These are phyloP conservation scores for Ferdinandea cuprea DNA, from an alignment of 2,888 invertebrate species.

Conservation along the genomic window DNA sequence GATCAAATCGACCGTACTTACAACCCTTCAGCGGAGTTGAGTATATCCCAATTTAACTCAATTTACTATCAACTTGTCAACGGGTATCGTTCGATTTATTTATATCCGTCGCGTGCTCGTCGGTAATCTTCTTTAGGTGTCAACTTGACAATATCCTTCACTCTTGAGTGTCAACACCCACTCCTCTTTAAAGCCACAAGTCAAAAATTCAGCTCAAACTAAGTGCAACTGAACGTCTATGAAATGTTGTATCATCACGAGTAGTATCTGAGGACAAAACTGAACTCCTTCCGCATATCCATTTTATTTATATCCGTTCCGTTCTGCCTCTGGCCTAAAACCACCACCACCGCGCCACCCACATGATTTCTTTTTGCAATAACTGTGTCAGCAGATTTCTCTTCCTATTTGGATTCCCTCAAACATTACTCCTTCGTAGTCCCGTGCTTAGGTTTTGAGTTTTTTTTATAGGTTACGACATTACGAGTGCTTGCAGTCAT, in stretches of 20 bases:
- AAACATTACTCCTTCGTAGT: not conserved
- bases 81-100: slow-evolving; percentile 29
- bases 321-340: not conserved
- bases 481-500: slow-evolving; percentile 33
- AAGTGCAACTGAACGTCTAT: slow-evolving; percentile 30
- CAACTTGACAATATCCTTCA: slow-evolving; percentile 46
- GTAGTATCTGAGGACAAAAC: slow-evolving; percentile 21
- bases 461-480: slow-evolving; percentile 1
- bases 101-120: slow-evolving; percentile 35
- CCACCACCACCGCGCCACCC: not conserved
- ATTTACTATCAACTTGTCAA: slow-evolving; percentile 51
- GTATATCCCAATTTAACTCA: slow-evolving; percentile 43
- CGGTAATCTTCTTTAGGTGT: slow-evolving; percentile 50
- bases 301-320: slow-evolving; percentile 50
- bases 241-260: not conserved
- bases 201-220: slow-evolving; percentile 18
- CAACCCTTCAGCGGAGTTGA: not conserved
- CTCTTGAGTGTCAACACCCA: not conserved
- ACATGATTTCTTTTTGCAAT: slow-evolving; percentile 39
- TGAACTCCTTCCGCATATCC: slow-evolving; percentile 44
- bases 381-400: slow-evolving; percentile 67
- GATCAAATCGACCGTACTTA: not conserved
- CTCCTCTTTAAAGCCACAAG: slow-evolving; percentile 10
- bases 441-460: slow-evolving; percentile 14
- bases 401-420: slow-evolving; percentile 12